phyloP scores from a whole-genome alignment of 2,113 vertebrate genomes.

The Cynoglossus semilaevis region DNA sequence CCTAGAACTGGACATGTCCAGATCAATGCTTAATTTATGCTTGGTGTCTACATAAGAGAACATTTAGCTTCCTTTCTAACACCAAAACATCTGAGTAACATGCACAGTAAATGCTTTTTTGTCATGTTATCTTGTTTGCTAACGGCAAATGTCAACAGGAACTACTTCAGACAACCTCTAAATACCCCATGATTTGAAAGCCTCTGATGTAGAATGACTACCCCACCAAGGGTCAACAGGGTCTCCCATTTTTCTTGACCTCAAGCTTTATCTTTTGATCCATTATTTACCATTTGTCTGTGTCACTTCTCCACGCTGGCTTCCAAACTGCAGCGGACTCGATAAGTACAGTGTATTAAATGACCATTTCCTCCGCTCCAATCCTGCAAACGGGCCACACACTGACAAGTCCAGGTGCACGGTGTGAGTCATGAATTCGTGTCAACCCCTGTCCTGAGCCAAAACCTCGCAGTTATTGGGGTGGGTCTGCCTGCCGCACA shows the following conservation, averaged over 20 bases:
- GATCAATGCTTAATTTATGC: too few relatives aligned
- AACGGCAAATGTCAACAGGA: too few relatives aligned
- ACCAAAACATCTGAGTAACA: too few relatives aligned
- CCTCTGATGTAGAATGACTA: too few relatives aligned
- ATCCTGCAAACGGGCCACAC: constrained; percentile 30
- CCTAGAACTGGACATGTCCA: too few relatives aligned
- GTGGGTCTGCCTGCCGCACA: constrained; percentile 22
- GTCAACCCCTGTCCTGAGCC: constrained; percentile 45
- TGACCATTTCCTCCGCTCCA: constrained; percentile 28
- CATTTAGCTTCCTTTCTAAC: too few relatives aligned
- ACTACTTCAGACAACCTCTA: too few relatives aligned
- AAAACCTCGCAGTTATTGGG: constrained; percentile 40
- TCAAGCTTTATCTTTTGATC: neutral
- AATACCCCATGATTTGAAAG: too few relatives aligned
- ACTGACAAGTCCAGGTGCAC: constrained; percentile 53
- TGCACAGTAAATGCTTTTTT: too few relatives aligned
- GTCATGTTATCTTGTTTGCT: too few relatives aligned
- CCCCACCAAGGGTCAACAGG: neutral
- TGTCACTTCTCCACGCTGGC: neutral
- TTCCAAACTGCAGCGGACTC: constrained; percentile 1
- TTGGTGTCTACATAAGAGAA: too few relatives aligned
- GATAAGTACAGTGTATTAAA: constrained; percentile 28
- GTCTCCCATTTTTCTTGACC: neutral
- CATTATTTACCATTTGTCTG: neutral
- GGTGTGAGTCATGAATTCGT: constrained; percentile 47